Conservation (phyloP, 2,888 invertebrate genomes). For the Pandemis heparana region DNA sequence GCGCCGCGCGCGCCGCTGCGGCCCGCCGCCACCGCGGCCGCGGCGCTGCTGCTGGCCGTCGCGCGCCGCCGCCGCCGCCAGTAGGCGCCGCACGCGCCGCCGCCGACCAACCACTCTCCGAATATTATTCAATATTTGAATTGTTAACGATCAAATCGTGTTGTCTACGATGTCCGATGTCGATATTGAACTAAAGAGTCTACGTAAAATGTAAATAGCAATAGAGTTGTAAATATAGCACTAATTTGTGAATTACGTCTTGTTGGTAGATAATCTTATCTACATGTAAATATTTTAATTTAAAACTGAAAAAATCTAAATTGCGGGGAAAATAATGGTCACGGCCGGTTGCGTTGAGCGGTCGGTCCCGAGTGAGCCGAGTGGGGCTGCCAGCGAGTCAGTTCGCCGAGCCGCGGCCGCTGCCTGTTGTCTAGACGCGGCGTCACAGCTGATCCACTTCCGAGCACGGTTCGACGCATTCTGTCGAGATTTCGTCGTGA, state of each 20-base stretch:
- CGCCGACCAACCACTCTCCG: conserved; percentile 11
- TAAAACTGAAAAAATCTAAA: conserved; percentile 3
- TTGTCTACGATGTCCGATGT: conserved; percentile 34
- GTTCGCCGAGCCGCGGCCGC: background rate
- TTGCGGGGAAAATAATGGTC: background rate
- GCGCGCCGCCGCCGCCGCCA: background rate
- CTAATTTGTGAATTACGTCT: conserved; percentile 21
- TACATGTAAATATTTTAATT: conserved; percentile 35
- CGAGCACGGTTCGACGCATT: background rate
- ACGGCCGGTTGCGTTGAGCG: background rate
- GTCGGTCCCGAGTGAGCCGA: background rate
- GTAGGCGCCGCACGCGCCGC: background rate
- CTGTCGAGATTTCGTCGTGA: background rate
- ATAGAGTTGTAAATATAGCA: conserved; percentile 26
- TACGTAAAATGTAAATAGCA: conserved; percentile 34
- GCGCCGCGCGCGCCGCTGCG: conserved; percentile 29
- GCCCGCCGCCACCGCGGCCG: background rate
- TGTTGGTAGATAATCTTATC: conserved; percentile 35
- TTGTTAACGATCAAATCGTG: conserved; percentile 41
- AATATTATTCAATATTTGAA: conserved; percentile 43
- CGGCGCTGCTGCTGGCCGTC: background rate
- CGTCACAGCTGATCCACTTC: background rate
- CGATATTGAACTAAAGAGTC: conserved; percentile 32
- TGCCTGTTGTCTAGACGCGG: background rate
- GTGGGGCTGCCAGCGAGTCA: background rate